Conservation (phyloP, 2,888 invertebrate species). For the Mycalesis mineus region DNA sequence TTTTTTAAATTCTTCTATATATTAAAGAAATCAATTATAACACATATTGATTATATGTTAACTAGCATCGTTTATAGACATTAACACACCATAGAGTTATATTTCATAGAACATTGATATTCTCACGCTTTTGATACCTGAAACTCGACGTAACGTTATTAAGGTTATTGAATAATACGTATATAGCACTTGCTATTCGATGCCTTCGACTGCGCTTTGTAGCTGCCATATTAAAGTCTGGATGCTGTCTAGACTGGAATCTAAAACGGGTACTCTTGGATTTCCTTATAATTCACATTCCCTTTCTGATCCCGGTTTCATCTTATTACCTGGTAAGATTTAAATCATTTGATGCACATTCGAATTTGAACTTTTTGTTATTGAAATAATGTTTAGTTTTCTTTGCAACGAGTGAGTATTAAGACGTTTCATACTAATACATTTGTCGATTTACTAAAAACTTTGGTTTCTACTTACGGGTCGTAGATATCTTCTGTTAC, state of each 20-base stretch:
- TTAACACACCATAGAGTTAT: background rate
- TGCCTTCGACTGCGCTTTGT: slow-evolving; percentile 34
- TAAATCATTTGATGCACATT: background rate
- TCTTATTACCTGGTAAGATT: background rate
- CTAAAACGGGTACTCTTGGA: slow-evolving; percentile 35
- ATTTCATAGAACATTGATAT: slow-evolving; percentile 16
- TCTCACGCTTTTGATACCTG: slow-evolving; percentile 13
- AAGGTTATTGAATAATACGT: slow-evolving; percentile 42
- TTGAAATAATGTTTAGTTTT: background rate
- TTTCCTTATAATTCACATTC: slow-evolving; percentile 39
- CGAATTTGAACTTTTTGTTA: background rate
- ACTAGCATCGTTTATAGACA: too few species aligned
- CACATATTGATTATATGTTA: too few species aligned
- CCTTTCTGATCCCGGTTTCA: slow-evolving; percentile 29
- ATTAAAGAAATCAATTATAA: too few species aligned
- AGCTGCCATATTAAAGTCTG: slow-evolving; percentile 48
- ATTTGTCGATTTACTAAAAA: slow-evolving; percentile 9
- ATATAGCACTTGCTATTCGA: slow-evolving; percentile 32
- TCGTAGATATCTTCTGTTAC: background rate
- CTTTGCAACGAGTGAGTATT: background rate
- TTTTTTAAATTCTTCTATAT: too few species aligned
- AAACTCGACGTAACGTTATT: slow-evolving; percentile 26
- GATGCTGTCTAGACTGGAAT: slow-evolving; percentile 49
- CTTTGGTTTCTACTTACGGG: slow-evolving; percentile 13
- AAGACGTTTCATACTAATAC: background rate